Percentiles rank a stretch among this genome's conserved stretches.
Evolutionary conservation across 2,113 vertebrate species (phyloP).

Genomic region (Takifugu bimaculatus): DNA sequence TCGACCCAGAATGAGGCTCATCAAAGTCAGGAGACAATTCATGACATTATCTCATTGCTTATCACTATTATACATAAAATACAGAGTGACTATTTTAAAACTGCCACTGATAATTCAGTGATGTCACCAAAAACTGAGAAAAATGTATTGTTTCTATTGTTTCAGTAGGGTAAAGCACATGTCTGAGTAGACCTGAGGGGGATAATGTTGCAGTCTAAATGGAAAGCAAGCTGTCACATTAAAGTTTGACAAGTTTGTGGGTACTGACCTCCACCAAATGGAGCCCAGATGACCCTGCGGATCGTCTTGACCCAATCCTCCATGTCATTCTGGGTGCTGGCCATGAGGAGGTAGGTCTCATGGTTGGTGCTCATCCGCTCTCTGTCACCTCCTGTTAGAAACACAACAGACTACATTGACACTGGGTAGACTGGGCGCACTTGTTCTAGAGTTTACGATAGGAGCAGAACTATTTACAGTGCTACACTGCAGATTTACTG

Average conservation of each 20-base stretch:
- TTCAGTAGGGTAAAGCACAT: too few relatives aligned
- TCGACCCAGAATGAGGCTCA: constrained; percentile 26
- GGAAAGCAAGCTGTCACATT: too few relatives aligned
- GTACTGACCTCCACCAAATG: constrained; percentile 95
- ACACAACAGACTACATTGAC: constrained; percentile 38
- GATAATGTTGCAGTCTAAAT: too few relatives aligned
- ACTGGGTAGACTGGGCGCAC: constrained; percentile 6
- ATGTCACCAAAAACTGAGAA: too few relatives aligned
- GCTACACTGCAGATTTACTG: constrained; percentile 1
- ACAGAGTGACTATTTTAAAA: too few relatives aligned
- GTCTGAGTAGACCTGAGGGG: too few relatives aligned
- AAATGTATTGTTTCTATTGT: too few relatives aligned
- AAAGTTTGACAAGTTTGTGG: neutral
- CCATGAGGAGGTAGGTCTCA: constrained; percentile 99
- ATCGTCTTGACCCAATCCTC: constrained; percentile 99
- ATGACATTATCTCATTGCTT: constrained; percentile 3
- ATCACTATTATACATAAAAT: neutral
- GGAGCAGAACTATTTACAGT: constrained; percentile 9
- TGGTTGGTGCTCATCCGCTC: constrained; percentile 98
- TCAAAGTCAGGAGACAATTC: constrained; percentile 17
- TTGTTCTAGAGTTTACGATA: constrained; percentile 31
- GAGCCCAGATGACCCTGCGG: constrained; percentile 97
- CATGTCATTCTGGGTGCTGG: constrained; percentile 98
- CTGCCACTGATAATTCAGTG: too few relatives aligned
- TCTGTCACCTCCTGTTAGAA: constrained; percentile 83